Conservation (phyloP, 2,797 vertebrate genomes). For the Tangara arthus region DNA sequence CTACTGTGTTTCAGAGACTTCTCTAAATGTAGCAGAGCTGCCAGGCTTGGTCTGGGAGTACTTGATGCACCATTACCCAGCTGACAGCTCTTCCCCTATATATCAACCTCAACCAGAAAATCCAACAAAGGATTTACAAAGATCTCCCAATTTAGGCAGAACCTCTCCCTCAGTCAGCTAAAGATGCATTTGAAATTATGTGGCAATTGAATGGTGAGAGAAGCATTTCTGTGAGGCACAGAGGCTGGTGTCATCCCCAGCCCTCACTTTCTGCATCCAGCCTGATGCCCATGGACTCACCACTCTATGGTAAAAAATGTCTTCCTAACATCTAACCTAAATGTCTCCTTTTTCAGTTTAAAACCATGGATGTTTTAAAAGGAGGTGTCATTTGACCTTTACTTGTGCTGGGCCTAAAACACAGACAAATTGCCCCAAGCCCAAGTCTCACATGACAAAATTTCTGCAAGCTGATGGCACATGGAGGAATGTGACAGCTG, state of each 20-base stretch:
- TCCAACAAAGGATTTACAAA: not conserved
- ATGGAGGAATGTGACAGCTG: not conserved
- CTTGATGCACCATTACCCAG: not conserved
- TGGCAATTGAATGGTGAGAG: not conserved
- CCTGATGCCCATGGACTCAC: not conserved
- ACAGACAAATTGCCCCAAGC: not conserved
- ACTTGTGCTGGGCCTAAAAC: not conserved
- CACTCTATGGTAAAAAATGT: not conserved
- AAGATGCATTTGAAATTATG: not conserved
- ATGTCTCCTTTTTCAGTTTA: not conserved
- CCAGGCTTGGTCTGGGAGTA: not conserved
- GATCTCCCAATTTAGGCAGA: not conserved
- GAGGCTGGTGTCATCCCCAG: not conserved
- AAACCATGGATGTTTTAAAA: not conserved
- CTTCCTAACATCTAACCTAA: not conserved
- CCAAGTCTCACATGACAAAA: not conserved
- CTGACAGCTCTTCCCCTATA: not conserved
- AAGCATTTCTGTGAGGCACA: not conserved
- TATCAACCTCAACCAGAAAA: not conserved
- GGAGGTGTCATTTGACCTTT: not conserved
- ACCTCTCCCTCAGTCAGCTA: not conserved
- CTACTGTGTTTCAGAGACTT: not conserved
- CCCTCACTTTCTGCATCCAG: not conserved
- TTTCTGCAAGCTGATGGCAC: not conserved
- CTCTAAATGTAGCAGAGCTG: not conserved